These are phyloP conservation scores for Tribolium castaneum DNA, from an alignment of 1,140 invertebrate genomes.

Conservation along the genomic window DNA sequence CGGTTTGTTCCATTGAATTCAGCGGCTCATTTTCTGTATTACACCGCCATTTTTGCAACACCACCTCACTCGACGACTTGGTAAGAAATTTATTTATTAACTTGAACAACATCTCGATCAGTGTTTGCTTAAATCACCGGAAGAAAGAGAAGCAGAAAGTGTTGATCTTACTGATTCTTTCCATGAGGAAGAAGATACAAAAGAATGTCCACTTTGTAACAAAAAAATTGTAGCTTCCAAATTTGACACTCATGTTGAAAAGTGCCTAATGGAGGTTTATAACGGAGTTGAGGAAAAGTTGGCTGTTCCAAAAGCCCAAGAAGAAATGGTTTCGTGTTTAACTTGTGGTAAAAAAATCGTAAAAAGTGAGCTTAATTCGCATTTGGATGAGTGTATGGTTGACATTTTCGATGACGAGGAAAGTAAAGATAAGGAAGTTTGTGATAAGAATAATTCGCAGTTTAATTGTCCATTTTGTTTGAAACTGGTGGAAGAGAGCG, in stretches of 20 bases:
- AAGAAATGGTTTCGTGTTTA: constrained; percentile 66
- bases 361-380: constrained; percentile 67
- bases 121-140: too few relatives aligned
- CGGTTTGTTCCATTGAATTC: too few relatives aligned
- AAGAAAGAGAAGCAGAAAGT: constrained; percentile 39
- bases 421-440: not conserved
- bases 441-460: constrained; percentile 24
- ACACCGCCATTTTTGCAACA: too few relatives aligned
- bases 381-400: constrained; percentile 71
- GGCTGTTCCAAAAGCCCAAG: constrained; percentile 43
- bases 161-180: constrained; percentile 4
- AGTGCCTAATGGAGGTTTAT: constrained; percentile 66
- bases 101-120: too few relatives aligned
- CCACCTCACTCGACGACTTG: too few relatives aligned
- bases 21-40: too few relatives aligned
- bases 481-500: constrained; percentile 47
- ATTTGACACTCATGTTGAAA: constrained; percentile 69
- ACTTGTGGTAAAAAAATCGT: constrained; percentile 70
- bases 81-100: too few relatives aligned
- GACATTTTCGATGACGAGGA: constrained; percentile 53
- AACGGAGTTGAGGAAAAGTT: constrained; percentile 61
- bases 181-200: constrained; percentile 39
- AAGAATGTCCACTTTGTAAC: constrained; percentile 69
- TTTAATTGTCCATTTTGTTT: constrained; percentile 60
- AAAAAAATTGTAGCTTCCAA: constrained; percentile 53